Evolutionary conservation across 64 coral and sea anemone species (phyloP), one percentile per base, ranked within the genome.

Genomic region (Actinia equina): DNA sequence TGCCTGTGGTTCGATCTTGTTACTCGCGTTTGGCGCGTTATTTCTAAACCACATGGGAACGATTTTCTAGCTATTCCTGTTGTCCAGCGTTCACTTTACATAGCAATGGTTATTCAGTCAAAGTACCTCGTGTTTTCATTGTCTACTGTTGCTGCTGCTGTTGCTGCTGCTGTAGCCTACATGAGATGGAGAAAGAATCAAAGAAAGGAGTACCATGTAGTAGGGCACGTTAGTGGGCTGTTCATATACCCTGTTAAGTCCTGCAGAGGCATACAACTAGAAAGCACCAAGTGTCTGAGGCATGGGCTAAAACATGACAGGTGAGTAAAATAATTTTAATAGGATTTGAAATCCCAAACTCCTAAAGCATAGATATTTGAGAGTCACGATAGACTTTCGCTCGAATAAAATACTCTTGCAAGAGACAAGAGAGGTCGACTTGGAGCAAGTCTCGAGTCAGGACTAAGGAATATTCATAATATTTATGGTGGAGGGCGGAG

Each of bases 201-300:
- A 60, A 63, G 59, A 15, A 60, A 20, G 15, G 25, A 84, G 52
- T 84, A n/a, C 7, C 52, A 60, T 84, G 51, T 20, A 4, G 49
- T 53, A 17, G 83, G 83, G 7, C 83, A 85, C 17, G 83, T 85
- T 11, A 60, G 43, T 6, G 83, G 83, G 10, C n/a, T 85, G 17
- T 85, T 56, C 14, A 87, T 87, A 8, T 92, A 92, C 79, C 90
- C 90, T 0, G 86, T 92, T 7, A 92, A 92, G 46, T 92, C 90
- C 20, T 92, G 90, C 56, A 80, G 63, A 5, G 90, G 90, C 56
- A 87, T 92, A n/a, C 51, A 59, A 19, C 58, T 92, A 27, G 58
- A 87, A 53, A 61, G 71, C 18, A 54, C 90, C 2, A 14, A 44
- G 25, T 92, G 90, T 62, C 77, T 92, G 11, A 87, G 11, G 4